Evolutionary conservation across 2,113 vertebrate genomes (phyloP).

Genomic region (Oreochromis tanganicae): DNA sequence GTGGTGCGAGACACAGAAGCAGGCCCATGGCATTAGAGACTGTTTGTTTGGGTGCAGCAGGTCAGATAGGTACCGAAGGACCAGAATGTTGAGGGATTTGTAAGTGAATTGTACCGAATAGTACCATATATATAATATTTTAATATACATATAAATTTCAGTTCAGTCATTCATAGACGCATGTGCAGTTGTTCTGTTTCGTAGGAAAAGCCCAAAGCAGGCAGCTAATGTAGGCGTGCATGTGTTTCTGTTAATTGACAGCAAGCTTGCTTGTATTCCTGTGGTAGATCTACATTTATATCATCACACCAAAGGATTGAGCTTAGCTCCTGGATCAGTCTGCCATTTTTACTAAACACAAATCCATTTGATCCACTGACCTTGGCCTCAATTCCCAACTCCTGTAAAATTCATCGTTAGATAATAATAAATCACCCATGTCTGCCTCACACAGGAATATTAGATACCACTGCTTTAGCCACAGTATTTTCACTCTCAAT

Average conservation of each 20-base stretch:
- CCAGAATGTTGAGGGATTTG: not conserved
- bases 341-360: conserved; percentile 24
- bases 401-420: conserved; percentile 16
- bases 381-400: conserved; percentile 41
- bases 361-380: conserved; percentile 51
- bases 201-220: not conserved
- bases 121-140: not conserved
- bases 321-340: not conserved
- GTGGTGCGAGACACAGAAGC: not conserved
- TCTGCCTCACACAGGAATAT: conserved; percentile 12
- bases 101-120: not conserved
- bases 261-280: not conserved
- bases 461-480: conserved; percentile 4
- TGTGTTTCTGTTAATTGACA: not conserved
- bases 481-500: not conserved
- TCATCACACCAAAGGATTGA: not conserved
- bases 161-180: rapidly evolving
- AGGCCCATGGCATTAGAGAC: not conserved
- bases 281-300: not conserved
- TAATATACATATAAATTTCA: not conserved
- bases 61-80: not conserved
- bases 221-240: not conserved
- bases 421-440: conserved; percentile 35
- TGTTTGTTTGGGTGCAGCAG: not conserved
- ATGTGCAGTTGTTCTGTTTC: not conserved